Evolutionary conservation across 2,888 invertebrate species (phyloP), one percentile per base, ranked within the genome.

Genomic region (Sphaeridia pumilis): DNA sequence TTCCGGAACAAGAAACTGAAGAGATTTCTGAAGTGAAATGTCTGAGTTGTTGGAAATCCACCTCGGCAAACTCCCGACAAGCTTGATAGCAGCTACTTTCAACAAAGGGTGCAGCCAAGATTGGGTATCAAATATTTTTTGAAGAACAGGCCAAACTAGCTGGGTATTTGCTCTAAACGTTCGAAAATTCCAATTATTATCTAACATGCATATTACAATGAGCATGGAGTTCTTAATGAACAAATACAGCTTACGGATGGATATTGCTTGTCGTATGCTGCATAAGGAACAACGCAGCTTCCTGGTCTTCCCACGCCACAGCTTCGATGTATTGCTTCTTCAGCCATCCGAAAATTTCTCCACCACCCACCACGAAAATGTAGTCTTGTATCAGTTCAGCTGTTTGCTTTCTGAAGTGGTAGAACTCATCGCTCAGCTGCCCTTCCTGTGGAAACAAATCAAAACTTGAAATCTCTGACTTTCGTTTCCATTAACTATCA

Each of bases 381-480:
- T 97, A 88, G 69, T 98, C 97, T 70, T 93, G 92, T 58, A 97
- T 86, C 53, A 97, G 74, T 69, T 97, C 95, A 27, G 86, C 84
- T 20, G 92, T 92, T 68, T 89, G 83, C 62, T 78, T 74, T 58
- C 98, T 79, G 71, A 87, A 87, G 63, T 84, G 84, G 53, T 77
- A 78, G 78, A 94, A 92, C 66, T 87, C 87, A 67, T 88, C 88
- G 1, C 80, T 81, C 2, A 89, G 79, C 43, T 92, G 72, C 21
- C 87, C 85, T 52, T 90, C 78, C 75, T 77, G 67, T 24, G 67
- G 64, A 12, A 38, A 24, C 25, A 45, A 35, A 35, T 26, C 17
- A 34, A 4, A 21, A 17, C 21, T 43, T 24, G 14, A 4, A 24
- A 22, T 10, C 5, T 20, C 7, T 12, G 28, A 25, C 21, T 4